Percentiles rank a stretch among this genome's conserved stretches.
Evolutionary conservation across 2,888 invertebrate genomes (phyloP).

Genomic region (Lapara coniferarum): DNA sequence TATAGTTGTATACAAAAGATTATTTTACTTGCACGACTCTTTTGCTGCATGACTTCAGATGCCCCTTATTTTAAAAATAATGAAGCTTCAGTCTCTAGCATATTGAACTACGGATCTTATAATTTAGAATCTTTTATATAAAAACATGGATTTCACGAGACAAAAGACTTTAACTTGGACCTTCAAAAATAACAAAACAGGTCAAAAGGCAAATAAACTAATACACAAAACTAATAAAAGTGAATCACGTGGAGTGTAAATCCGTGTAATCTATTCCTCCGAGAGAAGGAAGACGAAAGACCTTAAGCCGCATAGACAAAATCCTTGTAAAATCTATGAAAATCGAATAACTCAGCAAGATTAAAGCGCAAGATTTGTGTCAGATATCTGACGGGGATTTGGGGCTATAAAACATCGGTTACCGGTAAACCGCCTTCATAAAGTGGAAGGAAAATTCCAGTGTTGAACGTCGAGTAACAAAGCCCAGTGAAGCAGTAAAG

Average conservation of each 20-base stretch:
- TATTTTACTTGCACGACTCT: too few relatives aligned
- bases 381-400: neutral
- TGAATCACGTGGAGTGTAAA: neutral
- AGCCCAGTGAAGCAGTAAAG: neutral
- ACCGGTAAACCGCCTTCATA: neutral
- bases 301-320: constrained; percentile 1
- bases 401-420: neutral
- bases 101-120: too few relatives aligned
- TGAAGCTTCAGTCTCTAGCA: too few relatives aligned
- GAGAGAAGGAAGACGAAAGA: neutral
- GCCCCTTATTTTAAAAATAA: too few relatives aligned
- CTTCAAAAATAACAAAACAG: too few relatives aligned
- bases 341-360: constrained; percentile 6
- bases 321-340: neutral
- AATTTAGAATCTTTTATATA: too few relatives aligned
- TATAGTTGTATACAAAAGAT: too few relatives aligned
- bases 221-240: neutral
- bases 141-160: too few relatives aligned
- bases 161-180: too few relatives aligned
- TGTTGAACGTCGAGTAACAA: neutral
- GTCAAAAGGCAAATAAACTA: neutral
- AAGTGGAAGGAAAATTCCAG: neutral
- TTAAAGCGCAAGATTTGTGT: neutral
- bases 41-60: too few relatives aligned
- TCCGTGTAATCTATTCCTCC: neutral